Percentiles rank a stretch among this genome's conserved stretches.
These are phyloP conservation scores for Drosophila tani DNA, from an alignment of 1,140 invertebrate species.

Conservation along the genomic window DNA sequence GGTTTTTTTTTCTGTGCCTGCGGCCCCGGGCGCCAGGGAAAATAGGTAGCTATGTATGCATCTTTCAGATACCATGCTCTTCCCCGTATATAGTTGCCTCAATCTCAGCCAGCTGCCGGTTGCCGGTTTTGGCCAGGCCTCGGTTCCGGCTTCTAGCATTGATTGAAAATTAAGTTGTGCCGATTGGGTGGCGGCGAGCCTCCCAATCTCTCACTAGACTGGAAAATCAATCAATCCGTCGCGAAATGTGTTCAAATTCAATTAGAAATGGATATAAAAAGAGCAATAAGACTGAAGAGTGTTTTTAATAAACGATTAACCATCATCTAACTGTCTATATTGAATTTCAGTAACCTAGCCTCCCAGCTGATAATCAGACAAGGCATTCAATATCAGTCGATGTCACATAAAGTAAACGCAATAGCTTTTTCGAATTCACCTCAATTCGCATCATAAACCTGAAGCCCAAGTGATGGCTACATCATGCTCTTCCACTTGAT, in stretches of 20 bases:
- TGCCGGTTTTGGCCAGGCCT: conserved; percentile 38
- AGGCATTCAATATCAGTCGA: conserved; percentile 22
- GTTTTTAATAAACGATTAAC: neutral
- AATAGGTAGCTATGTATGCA: conserved; percentile 21
- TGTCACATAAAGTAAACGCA: conserved; percentile 53
- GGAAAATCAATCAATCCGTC: conserved; percentile 14
- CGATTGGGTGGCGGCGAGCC: conserved; percentile 27
- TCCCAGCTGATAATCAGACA: neutral
- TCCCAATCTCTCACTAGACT: neutral
- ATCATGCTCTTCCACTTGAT: conserved; percentile 81
- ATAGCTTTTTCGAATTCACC: conserved; percentile 20
- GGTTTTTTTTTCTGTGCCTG: conserved; percentile 45
- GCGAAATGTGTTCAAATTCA: conserved; percentile 55
- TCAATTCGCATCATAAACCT: conserved; percentile 16
- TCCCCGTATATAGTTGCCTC: conserved; percentile 46
- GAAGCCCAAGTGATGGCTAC: conserved; percentile 64
- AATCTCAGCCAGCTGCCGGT: conserved; percentile 18
- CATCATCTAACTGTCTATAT: too few relatives aligned
- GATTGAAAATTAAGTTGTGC: conserved; percentile 76
- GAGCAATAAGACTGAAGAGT: neutral
- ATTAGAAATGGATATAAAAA: conserved; percentile 35
- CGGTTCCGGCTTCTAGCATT: conserved; percentile 37
- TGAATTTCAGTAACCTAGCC: neutral
- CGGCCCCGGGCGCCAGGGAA: conserved; percentile 8
- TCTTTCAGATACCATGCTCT: conserved; percentile 42